Conservation (phyloP, 2,797 vertebrate genomes). For the Clarias laeviceps region DNA sequence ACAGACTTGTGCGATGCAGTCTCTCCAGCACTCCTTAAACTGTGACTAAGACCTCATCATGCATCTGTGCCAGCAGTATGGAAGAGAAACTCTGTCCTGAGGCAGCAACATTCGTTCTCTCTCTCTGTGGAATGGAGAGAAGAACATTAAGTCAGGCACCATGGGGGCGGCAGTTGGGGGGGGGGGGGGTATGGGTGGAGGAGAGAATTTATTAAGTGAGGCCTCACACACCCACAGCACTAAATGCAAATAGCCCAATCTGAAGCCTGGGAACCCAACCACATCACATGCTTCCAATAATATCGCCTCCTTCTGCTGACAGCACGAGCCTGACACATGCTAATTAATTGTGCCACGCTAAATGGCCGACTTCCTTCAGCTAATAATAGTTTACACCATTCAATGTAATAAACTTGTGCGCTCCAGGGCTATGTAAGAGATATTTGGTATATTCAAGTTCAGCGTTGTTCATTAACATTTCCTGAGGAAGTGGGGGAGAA, state of each 20-base stretch:
- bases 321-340: conserved; percentile 24
- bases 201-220: conserved; percentile 34
- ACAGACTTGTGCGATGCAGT: conserved; percentile 8
- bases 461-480: conserved; percentile 43
- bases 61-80: conserved; percentile 42
- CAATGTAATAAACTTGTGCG: conserved; percentile 37
- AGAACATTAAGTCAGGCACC: conserved; percentile 47
- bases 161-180: not conserved
- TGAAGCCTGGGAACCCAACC: conserved; percentile 13
- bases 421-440: conserved; percentile 25
- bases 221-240: conserved; percentile 27
- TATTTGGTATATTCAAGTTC: conserved; percentile 37
- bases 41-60: conserved; percentile 50
- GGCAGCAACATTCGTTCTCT: conserved; percentile 38
- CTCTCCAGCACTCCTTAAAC: conserved; percentile 45
- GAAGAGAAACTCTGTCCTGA: conserved; percentile 44
- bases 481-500: not conserved
- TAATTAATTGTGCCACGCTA: conserved; percentile 41
- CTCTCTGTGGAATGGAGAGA: conserved; percentile 14
- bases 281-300: conserved; percentile 12
- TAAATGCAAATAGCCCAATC: conserved; percentile 42
- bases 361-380: conserved; percentile 31
- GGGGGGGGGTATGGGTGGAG: too few species aligned
- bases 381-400: conserved; percentile 44
- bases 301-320: conserved; percentile 2